Evolutionary conservation across 1,140 invertebrate species (phyloP), one percentile per base, ranked within the genome.

Genomic region (Heliothis virescens): DNA sequence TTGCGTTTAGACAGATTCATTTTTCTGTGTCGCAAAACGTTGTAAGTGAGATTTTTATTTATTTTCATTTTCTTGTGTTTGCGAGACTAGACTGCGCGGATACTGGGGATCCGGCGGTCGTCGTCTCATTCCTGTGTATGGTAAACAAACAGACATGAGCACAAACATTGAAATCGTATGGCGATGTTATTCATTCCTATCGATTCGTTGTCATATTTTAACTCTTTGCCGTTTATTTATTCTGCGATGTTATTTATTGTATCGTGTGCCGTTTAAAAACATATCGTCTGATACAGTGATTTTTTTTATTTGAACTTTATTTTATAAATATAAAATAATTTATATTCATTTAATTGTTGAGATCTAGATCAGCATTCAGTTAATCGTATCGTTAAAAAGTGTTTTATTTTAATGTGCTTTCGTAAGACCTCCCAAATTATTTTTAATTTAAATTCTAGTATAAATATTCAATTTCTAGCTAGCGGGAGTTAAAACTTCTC

Each of bases 1-100:
- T 91, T 86, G 80, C 85, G 83, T 86, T 90, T 85, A 80, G 89
- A 87, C 85, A 85, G 85, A 88, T 86, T 89, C 84, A 85, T 88
- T 87, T 86, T 86, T 87, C 79, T 79, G 79, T 73, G 80, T 82
- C 73, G 82, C 71, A 74, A 81, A 85, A 84, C 77, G 81, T 81
- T 79, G 73, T 82, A 80, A 76, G 82, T 84, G 76, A 77, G 65
- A 80, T 85, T 86, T 74, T 81, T 89, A 87, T 90, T 89, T 90
- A 88, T 84, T 85, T 85, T 83, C 75, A 85, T 80, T 85, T 81
- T 82, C 77, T 84, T 83, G 80, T 86, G 82, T 88, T 89, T 89
- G 84, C 79, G 71, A 63, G 73, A 65, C 75, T 47, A 73, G 77
- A 79, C 60, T 80, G 62, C 79, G 80, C 85, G 79, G 84, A 83